Conservation (phyloP, 2,888 invertebrate species). For the Marronus borbonicus region DNA sequence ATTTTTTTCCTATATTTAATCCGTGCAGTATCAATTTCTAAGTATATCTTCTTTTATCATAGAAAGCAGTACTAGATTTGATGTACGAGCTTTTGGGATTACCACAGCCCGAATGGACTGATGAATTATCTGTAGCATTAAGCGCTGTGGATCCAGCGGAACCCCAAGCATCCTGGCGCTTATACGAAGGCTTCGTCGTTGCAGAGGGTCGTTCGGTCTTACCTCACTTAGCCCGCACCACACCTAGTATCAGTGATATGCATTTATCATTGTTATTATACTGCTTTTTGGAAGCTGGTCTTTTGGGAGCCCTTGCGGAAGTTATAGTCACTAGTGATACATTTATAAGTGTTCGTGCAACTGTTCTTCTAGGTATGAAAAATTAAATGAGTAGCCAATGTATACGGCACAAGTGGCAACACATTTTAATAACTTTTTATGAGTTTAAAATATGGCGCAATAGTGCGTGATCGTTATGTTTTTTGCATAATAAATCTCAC, state of each 20-base stretch:
- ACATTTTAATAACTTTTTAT: too few species aligned
- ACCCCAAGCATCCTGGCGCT: constrained; percentile 88
- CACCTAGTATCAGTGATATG: constrained; percentile 92
- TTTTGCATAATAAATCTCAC: too few species aligned
- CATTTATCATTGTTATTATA: constrained; percentile 91
- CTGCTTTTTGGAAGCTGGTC: constrained; percentile 88
- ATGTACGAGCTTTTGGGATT: constrained; percentile 92
- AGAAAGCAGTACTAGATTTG: constrained; percentile 94
- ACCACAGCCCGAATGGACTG: constrained; percentile 93
- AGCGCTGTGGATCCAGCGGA: constrained; percentile 91
- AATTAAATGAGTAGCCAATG: background rate
- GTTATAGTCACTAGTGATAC: constrained; percentile 92
- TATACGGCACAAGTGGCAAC: background rate
- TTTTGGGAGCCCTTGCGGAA: constrained; percentile 91
- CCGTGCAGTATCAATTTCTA: background rate
- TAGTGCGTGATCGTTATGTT: too few species aligned
- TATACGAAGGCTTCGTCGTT: constrained; percentile 95
- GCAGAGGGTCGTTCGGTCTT: constrained; percentile 90
- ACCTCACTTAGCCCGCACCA: constrained; percentile 87
- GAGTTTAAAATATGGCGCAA: too few species aligned
- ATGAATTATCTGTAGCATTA: constrained; percentile 90
- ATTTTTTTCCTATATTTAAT: constrained; percentile 15
- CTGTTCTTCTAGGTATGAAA: constrained; percentile 83
- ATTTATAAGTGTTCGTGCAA: constrained; percentile 92
- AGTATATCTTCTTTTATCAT: constrained; percentile 58